Percentiles rank a stretch among this genome's conserved stretches.
phyloP scores from a whole-genome alignment of 2,113 vertebrate genomes.

The Mustelus asterias region DNA sequence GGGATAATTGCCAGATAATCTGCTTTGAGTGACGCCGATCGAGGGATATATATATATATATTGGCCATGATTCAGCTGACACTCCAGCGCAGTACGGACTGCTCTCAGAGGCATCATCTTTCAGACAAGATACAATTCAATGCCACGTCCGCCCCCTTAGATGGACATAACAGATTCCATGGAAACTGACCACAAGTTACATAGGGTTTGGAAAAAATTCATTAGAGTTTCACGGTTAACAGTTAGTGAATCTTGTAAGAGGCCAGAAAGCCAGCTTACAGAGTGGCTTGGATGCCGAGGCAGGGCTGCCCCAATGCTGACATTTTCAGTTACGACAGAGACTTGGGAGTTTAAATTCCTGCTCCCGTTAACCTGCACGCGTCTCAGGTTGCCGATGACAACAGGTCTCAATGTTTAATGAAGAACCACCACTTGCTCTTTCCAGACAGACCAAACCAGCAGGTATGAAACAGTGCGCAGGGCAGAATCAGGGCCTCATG shows the following conservation, averaged over 20 bases:
- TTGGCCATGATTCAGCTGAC: not conserved
- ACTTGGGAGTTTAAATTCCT: not conserved
- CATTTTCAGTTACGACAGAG: not conserved
- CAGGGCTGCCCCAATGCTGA: not conserved
- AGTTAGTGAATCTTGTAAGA: not conserved
- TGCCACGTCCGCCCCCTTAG: no score
- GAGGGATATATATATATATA: not conserved
- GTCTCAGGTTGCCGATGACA: not conserved
- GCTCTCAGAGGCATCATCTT: not conserved
- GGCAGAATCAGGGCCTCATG: not conserved
- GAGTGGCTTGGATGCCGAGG: not conserved
- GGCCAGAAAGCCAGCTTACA: not conserved
- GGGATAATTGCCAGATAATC: not conserved
- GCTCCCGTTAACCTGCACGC: not conserved
- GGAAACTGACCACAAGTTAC: not conserved
- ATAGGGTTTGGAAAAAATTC: not conserved
- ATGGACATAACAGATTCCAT: not conserved
- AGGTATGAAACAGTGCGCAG: not conserved
- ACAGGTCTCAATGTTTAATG: not conserved
- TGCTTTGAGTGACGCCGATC: not conserved
- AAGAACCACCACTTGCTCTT: not conserved
- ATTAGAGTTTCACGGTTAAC: not conserved
- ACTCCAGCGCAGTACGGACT: not conserved
- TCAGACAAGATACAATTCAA: not conserved
- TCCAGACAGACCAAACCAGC: not conserved